Evolutionary conservation across 1,140 invertebrate genomes (phyloP).

Genomic region (Drosophila novamexicana): DNA sequence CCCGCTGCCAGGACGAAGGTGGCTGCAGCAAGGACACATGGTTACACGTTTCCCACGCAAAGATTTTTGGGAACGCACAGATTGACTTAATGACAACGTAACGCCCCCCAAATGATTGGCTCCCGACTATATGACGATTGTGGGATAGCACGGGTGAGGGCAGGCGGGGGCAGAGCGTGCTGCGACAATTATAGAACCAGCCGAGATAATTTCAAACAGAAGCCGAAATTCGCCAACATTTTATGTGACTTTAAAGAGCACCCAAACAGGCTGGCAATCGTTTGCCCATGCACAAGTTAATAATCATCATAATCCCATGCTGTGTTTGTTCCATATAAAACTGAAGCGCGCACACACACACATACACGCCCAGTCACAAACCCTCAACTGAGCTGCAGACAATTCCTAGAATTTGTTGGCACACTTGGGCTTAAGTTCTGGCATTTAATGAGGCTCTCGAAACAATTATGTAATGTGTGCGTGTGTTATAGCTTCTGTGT

Average conservation of each 20-base stretch:
- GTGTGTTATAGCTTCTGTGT: constrained; percentile 8
- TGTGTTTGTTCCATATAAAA: constrained; percentile 39
- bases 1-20: not conserved
- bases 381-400: not conserved
- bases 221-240: constrained; percentile 41
- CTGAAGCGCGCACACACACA: not conserved
- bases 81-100: constrained; percentile 62
- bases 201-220: constrained; percentile 55
- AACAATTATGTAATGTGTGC: constrained; percentile 66
- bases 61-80: constrained; percentile 41
- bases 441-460: constrained; percentile 79
- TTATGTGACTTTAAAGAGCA: constrained; percentile 68
- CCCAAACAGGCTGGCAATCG: constrained; percentile 30
- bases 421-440: constrained; percentile 67
- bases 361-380: not conserved
- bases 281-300: constrained; percentile 40
- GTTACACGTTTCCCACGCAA: constrained; percentile 35
- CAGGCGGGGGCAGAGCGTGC: too few relatives aligned
- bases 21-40: constrained; percentile 16
- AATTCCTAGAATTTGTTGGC: constrained; percentile 16
- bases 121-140: constrained; percentile 29
- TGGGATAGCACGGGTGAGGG: too few relatives aligned
- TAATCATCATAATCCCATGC: constrained; percentile 73
- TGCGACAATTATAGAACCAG: constrained; percentile 48
- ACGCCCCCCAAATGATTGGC: constrained; percentile 77